A percentile compares a stretch with the other conserved stretches of the same genome.
Conservation (phyloP, 2,797 vertebrate genomes). For the Dromococcyx pavoninus region DNA sequence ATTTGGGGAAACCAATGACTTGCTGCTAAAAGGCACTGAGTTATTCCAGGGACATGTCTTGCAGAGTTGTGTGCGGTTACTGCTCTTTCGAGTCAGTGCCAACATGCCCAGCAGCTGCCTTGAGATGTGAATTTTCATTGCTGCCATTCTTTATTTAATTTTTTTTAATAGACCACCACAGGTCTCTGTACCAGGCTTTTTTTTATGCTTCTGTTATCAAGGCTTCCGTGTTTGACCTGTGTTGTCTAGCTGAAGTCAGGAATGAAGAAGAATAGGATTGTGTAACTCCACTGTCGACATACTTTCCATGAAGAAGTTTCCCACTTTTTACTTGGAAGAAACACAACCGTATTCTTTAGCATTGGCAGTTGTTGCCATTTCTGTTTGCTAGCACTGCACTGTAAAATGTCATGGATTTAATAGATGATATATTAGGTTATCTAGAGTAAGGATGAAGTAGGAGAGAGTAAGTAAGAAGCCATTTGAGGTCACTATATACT, state of each 20-base stretch:
- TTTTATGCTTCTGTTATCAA: neutral
- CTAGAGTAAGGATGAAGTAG: neutral
- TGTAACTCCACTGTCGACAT: neutral
- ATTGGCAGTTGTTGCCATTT: neutral
- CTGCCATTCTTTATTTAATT: neutral
- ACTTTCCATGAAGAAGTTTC: neutral
- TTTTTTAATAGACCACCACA: neutral
- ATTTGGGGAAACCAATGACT: neutral
- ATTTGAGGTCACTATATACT: neutral
- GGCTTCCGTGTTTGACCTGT: neutral
- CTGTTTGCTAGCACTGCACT: neutral
- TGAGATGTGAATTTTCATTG: neutral
- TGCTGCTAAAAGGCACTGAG: neutral
- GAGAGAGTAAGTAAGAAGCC: neutral
- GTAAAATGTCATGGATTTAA: neutral
- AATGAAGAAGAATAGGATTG: neutral
- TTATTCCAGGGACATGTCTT: fast-evolving
- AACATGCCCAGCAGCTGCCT: neutral
- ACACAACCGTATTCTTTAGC: neutral
- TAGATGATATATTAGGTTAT: neutral
- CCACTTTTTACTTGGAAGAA: neutral
- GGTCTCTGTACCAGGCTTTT: neutral
- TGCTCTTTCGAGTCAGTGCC: neutral
- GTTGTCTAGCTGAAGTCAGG: neutral
- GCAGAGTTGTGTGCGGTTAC: neutral